phyloP scores from a whole-genome alignment of 2,888 invertebrate genomes.

The Drosophila neonasuta region DNA sequence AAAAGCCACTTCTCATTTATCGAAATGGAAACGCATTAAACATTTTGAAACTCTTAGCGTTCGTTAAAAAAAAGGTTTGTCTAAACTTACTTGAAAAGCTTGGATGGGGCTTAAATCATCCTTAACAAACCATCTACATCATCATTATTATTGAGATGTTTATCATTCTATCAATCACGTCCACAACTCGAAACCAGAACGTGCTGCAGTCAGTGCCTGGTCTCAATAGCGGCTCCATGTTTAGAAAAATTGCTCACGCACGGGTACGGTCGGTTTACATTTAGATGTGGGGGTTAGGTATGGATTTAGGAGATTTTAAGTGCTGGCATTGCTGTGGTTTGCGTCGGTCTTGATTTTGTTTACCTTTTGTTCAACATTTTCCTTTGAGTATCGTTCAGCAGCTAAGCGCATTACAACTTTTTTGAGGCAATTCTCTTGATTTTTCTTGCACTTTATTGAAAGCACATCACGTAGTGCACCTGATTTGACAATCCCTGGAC shows the following conservation, averaged over 20 bases:
- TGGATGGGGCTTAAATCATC: constrained; percentile 34
- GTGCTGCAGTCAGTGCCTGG: constrained; percentile 43
- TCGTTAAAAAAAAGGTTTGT: constrained; percentile 41
- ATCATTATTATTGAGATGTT: constrained; percentile 32
- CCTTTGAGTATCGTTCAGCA: constrained; percentile 58
- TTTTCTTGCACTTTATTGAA: constrained; percentile 70
- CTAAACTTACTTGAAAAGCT: constrained; percentile 31
- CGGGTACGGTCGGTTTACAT: constrained; percentile 43
- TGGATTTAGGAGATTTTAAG: constrained; percentile 41
- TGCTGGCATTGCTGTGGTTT: constrained; percentile 56
- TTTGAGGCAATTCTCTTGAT: constrained; percentile 40
- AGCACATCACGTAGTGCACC: constrained; percentile 80
- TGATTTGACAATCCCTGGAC: constrained; percentile 75
- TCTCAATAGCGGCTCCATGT: constrained; percentile 42
- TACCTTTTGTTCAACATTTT: constrained; percentile 57
- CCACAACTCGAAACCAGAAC: constrained; percentile 43
- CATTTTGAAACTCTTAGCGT: constrained; percentile 57
- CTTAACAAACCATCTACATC: constrained; percentile 30
- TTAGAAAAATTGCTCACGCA: constrained; percentile 75
- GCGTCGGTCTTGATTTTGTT: constrained; percentile 64
- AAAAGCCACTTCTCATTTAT: constrained; percentile 26
- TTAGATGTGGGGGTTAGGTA: constrained; percentile 1
- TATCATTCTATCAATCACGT: constrained; percentile 35
- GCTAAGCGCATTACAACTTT: constrained; percentile 74
- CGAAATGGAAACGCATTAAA: constrained; percentile 41